Evolutionary conservation across 2,797 vertebrate genomes (phyloP).

Genomic region (Odontamblyopus rebecca): DNA sequence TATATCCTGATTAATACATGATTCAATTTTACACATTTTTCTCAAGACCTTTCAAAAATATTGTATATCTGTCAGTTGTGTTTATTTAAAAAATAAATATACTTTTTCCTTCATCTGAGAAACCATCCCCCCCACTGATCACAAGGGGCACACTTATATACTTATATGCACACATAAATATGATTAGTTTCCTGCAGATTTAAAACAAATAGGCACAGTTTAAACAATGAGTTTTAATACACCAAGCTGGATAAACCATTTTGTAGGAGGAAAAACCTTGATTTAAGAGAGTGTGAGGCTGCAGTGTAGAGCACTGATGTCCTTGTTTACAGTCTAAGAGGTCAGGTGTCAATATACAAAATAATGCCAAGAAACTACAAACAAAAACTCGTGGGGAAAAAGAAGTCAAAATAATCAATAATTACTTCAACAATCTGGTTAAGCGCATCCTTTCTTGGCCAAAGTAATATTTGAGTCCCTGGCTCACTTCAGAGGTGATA

Average conservation of each 20-base stretch:
- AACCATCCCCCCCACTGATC: constrained; percentile 19
- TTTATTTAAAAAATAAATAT: constrained; percentile 13
- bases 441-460: constrained; percentile 24
- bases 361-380: background rate
- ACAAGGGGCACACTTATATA: constrained; percentile 14
- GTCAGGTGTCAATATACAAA: background rate
- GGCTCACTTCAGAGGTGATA: constrained; percentile 32
- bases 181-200: constrained; percentile 63
- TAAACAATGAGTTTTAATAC: too few species aligned
- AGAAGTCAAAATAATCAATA: background rate
- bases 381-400: background rate
- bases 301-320: background rate
- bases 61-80: background rate
- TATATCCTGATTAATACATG: too few species aligned
- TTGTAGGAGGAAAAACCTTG: too few species aligned
- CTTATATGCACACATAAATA: constrained; percentile 1
- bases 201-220: constrained; percentile 39
- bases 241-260: too few species aligned
- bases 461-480: constrained; percentile 25
- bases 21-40: too few species aligned
- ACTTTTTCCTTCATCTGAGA: background rate
- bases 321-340: background rate
- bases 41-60: too few species aligned
- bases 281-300: background rate
- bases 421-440: background rate